Conservation (phyloP, 2,888 invertebrate genomes). For the Clivina fossor region DNA sequence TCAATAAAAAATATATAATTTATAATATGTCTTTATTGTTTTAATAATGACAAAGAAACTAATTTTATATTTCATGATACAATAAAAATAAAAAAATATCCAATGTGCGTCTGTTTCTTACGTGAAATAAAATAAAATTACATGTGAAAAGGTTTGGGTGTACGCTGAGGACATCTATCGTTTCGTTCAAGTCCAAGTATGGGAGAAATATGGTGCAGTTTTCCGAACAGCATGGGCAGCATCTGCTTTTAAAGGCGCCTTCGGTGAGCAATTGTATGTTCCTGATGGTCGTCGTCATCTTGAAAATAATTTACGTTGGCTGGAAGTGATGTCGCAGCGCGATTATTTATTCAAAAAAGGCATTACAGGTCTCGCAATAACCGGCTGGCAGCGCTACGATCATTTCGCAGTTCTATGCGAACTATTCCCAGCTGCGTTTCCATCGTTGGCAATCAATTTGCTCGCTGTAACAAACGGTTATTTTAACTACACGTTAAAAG, state of each 20-base stretch:
- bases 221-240: constrained; percentile 73
- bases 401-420: constrained; percentile 72
- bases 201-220: constrained; percentile 68
- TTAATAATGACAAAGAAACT: too few species aligned
- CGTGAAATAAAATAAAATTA: too few species aligned
- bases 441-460: constrained; percentile 64
- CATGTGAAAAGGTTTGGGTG: constrained; percentile 76
- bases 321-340: constrained; percentile 66
- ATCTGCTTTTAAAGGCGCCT: constrained; percentile 75
- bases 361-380: constrained; percentile 59
- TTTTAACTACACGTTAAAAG: constrained; percentile 59
- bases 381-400: constrained; percentile 68
- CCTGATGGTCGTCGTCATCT: constrained; percentile 68
- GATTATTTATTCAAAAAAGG: constrained; percentile 56
- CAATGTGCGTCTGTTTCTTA: too few species aligned
- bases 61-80: too few species aligned
- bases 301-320: constrained; percentile 71
- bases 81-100: too few species aligned
- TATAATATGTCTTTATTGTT: too few species aligned
- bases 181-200: constrained; percentile 57
- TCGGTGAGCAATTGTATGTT: constrained; percentile 68
- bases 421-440: constrained; percentile 65
- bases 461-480: constrained; percentile 63
- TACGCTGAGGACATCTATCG: constrained; percentile 71
- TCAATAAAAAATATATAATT: too few species aligned